Conservation (phyloP, 1,140 invertebrate species). For the Drosophila willistoni region DNA sequence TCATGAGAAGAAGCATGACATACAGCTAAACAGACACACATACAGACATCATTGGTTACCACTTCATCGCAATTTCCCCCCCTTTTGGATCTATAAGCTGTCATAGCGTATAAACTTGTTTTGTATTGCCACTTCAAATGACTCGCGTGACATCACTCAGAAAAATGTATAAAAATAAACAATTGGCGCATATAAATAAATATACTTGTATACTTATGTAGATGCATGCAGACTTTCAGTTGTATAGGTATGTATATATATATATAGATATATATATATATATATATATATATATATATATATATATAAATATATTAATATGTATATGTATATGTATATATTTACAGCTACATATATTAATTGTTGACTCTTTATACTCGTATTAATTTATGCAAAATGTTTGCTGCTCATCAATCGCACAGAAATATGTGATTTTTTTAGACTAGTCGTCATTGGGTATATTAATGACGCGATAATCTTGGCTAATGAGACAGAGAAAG, state of each 20-base stretch:
- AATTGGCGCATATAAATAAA: conserved; percentile 56
- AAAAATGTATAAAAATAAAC: conserved; percentile 77
- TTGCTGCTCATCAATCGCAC: conserved; percentile 58
- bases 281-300: conserved; percentile 13
- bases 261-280: background rate
- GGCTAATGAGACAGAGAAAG: no score
- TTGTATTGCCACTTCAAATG: conserved; percentile 41
- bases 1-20: conserved; percentile 35
- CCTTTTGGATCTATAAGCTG: conserved; percentile 15
- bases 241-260: background rate
- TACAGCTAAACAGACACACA: conserved; percentile 34
- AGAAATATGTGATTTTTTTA: conserved; percentile 31
- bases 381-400: conserved; percentile 39
- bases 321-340: background rate
- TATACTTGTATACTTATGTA: conserved; percentile 15
- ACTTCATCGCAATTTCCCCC: background rate
- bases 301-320: conserved; percentile 32
- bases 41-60: background rate
- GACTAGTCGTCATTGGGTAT: conserved; percentile 23
- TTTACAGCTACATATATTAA: conserved; percentile 26
- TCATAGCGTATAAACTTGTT: conserved; percentile 53
- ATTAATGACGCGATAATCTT: background rate
- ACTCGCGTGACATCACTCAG: conserved; percentile 71
- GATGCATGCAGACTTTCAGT: background rate
- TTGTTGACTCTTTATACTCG: conserved; percentile 24